Percentiles rank a stretch among this genome's conserved stretches.
These are phyloP conservation scores for Zoanthus solanderi DNA, from an alignment of 92 coral and sea anemone genomes.

Conservation along the genomic window DNA sequence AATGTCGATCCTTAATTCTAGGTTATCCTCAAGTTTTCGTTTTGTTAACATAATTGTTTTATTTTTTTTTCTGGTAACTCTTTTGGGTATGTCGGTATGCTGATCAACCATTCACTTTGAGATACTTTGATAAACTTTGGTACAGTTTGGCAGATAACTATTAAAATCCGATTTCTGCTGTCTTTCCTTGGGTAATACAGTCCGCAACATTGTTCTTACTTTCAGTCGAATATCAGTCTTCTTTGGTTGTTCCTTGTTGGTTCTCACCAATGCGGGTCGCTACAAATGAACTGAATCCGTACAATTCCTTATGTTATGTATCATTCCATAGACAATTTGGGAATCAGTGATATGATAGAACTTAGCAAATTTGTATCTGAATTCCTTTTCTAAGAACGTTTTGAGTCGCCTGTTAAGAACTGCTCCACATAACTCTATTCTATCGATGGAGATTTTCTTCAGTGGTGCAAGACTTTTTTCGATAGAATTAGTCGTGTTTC, in stretches of 20 bases:
- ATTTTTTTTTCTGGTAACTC: neutral
- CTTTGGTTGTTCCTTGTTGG: slow-evolving; percentile 50
- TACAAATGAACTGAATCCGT: slow-evolving; percentile 70
- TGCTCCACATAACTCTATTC: slow-evolving; percentile 65
- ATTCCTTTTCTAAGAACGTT: slow-evolving; percentile 45
- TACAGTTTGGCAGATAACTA: slow-evolving; percentile 44
- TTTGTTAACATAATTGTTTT: neutral
- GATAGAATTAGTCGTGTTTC: slow-evolving; percentile 40
- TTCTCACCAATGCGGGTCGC: slow-evolving; percentile 60
- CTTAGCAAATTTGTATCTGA: neutral
- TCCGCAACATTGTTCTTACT: slow-evolving; percentile 55
- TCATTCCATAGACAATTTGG: slow-evolving; percentile 68
- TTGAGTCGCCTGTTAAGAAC: slow-evolving; percentile 51
- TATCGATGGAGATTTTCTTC: slow-evolving; percentile 60
- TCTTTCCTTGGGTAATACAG: slow-evolving; percentile 54
- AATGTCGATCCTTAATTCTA: slow-evolving; percentile 38
- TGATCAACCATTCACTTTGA: slow-evolving; percentile 40
- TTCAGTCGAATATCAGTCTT: slow-evolving; percentile 62
- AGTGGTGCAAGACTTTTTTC: slow-evolving; percentile 67
- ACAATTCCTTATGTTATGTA: slow-evolving; percentile 62
- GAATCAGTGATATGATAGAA: slow-evolving; percentile 64
- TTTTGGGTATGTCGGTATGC: neutral
- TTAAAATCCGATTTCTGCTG: slow-evolving; percentile 17
- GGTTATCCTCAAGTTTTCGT: neutral
- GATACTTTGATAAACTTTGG: slow-evolving; percentile 29